Evolutionary conservation across 2,888 invertebrate species (phyloP), one percentile per base, ranked within the genome.

Genomic region (Scaptomyza reducta): DNA sequence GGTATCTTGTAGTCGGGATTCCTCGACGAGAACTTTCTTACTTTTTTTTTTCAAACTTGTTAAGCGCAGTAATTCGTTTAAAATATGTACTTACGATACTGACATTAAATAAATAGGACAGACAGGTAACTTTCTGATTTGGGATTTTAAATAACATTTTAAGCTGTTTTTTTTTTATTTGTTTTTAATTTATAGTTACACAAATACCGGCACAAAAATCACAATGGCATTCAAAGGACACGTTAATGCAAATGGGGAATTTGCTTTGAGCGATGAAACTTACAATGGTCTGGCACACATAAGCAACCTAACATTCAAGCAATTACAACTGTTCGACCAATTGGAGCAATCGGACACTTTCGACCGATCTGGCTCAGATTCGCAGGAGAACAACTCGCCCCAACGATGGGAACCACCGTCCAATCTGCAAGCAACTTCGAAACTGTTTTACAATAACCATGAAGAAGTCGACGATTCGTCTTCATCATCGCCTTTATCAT

Each of bases 211-310:
- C 25, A 40, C 35, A 35, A 27, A 13, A n/a, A 54, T 10, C 13
- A 16, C 3, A n/a, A 60, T 80, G 84, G 75, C 67, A 22, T 79
- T 73, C 31, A 60, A 41, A 38, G 84, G 70, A 47, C 65, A 60
- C 42, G 22, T 55, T 0, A 42, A 45, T 33, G 11, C 65, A 13
- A 57, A 63, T 45, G 83, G 74, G 3, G 16, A 69, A 3, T 11
- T 71, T 1, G 25, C 49, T 10, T 45, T 62, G 10, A 59, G 35
- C 3, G 57, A 86, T 7, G 80, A 83, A 42, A 41, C 46, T n/a
- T 77, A 35, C 16, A 11, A n/a, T 9, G 56, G 42, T 9, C 44
- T 3, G 5, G 46, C 45, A 1, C 60, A 11, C 0, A 57, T 53
- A 10, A 62, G 14, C 9, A 38, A 16, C 6, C 18, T 35, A 7